phyloP scores from a whole-genome alignment of 2,113 vertebrate species.

The Panthera leo region DNA sequence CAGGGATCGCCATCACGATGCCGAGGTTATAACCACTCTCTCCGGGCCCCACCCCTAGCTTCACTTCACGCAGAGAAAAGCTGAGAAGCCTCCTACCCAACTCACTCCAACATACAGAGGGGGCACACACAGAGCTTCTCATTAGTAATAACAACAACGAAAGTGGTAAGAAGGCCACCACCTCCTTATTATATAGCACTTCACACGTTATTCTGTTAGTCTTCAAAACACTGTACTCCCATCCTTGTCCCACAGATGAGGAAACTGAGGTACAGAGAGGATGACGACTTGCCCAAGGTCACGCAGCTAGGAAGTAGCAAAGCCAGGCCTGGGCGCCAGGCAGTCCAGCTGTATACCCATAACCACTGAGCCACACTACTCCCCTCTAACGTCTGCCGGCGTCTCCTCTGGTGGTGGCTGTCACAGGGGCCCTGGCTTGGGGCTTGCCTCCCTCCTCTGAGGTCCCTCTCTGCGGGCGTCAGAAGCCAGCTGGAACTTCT shows the following conservation, averaged over 20 bases:
- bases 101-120: not conserved
- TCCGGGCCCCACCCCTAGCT: not conserved
- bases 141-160: no score
- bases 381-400: not conserved
- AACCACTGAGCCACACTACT: not conserved
- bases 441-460: not conserved
- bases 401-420: not conserved
- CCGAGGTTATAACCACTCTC: no score
- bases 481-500: not conserved
- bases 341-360: not conserved
- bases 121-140: not conserved
- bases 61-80: not conserved
- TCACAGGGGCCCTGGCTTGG: not conserved
- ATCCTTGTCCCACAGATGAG: not conserved
- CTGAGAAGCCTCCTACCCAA: not conserved
- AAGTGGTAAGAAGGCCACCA: not conserved
- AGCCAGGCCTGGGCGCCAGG: not conserved
- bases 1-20: rapidly evolving
- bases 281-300: not conserved
- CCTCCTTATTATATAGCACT: not conserved
- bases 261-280: not conserved
- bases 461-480: not conserved
- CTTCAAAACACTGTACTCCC: not conserved
- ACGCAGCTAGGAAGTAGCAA: not conserved
- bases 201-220: not conserved